Conservation (phyloP, 2,888 invertebrate species). For the Drosophila atripex region DNA sequence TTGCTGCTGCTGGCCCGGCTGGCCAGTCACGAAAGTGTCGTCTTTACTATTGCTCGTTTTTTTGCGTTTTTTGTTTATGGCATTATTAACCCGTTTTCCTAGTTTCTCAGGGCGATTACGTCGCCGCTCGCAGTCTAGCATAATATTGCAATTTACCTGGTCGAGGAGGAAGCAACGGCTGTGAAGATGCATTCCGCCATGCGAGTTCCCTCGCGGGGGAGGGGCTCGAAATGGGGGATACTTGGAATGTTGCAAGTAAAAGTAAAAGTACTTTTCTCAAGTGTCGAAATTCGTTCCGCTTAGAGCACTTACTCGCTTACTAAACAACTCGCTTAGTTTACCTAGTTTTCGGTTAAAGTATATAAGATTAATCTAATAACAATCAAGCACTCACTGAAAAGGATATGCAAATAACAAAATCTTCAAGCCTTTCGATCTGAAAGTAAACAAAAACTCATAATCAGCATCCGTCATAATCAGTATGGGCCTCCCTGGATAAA, state of each 20-base stretch:
- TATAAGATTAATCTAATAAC: no score
- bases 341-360: no score
- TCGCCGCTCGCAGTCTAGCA: constrained; percentile 41
- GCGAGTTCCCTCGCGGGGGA: constrained; percentile 34
- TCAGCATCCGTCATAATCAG: constrained; percentile 17
- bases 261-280: constrained; percentile 26
- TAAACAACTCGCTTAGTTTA: no score
- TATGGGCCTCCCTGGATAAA: neutral
- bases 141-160: constrained; percentile 39
- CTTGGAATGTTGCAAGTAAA: constrained; percentile 25
- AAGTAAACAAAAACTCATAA: constrained; percentile 34
- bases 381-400: no score
- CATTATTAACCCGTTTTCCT: constrained; percentile 80
- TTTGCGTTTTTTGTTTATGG: constrained; percentile 58
- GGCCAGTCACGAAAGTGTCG: constrained; percentile 78
- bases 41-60: constrained; percentile 62
- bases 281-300: constrained; percentile 12
- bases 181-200: constrained; percentile 56
- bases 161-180: constrained; percentile 34
- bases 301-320: constrained; percentile 3
- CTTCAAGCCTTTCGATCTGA: constrained; percentile 2
- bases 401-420: neutral
- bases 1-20: constrained; percentile 31
- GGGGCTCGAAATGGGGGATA: constrained; percentile 28
- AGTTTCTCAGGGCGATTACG: constrained; percentile 57